These are phyloP conservation scores for Aleiodes leptofemur DNA, from an alignment of 2,888 invertebrate species.

Conservation along the genomic window DNA sequence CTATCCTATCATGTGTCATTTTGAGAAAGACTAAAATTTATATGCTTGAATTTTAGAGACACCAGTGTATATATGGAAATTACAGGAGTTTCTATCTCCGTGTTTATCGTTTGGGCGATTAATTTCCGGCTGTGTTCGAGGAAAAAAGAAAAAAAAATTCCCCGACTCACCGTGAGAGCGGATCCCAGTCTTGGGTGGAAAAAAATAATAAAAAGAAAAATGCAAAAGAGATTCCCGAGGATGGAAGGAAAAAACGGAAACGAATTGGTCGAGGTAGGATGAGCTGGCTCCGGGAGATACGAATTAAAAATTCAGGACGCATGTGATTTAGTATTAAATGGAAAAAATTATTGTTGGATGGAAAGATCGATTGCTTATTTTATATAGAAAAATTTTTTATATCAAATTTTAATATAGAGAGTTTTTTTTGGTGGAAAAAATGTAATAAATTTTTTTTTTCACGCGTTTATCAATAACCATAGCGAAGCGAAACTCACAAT, in stretches of 20 bases:
- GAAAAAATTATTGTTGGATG: neutral
- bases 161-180: slow-evolving; percentile 39
- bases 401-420: too few relatives aligned
- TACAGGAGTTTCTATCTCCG: slow-evolving; percentile 43
- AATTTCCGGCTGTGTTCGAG: slow-evolving; percentile 48
- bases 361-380: neutral
- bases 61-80: slow-evolving; percentile 25
- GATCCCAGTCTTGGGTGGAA: slow-evolving; percentile 42
- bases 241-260: slow-evolving; percentile 54
- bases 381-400: too few relatives aligned
- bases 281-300: slow-evolving; percentile 17
- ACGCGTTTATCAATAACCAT: too few relatives aligned
- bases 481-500: too few relatives aligned
- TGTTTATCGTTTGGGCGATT: slow-evolving; percentile 48
- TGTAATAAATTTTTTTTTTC: too few relatives aligned
- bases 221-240: slow-evolving; percentile 30
- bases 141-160: slow-evolving; percentile 30
- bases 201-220: slow-evolving; percentile 22
- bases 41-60: slow-evolving; percentile 22
- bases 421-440: too few relatives aligned
- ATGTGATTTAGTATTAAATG: slow-evolving; percentile 31
- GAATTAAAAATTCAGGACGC: slow-evolving; percentile 31
- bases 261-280: slow-evolving; percentile 47
- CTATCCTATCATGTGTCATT: slow-evolving; percentile 13
- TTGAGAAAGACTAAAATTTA: slow-evolving; percentile 14